A percentile compares a stretch with the other conserved stretches of the same genome.
These are phyloP conservation scores for Aix galericulata DNA, from an alignment of 2,113 vertebrate species.

Conservation along the genomic window DNA sequence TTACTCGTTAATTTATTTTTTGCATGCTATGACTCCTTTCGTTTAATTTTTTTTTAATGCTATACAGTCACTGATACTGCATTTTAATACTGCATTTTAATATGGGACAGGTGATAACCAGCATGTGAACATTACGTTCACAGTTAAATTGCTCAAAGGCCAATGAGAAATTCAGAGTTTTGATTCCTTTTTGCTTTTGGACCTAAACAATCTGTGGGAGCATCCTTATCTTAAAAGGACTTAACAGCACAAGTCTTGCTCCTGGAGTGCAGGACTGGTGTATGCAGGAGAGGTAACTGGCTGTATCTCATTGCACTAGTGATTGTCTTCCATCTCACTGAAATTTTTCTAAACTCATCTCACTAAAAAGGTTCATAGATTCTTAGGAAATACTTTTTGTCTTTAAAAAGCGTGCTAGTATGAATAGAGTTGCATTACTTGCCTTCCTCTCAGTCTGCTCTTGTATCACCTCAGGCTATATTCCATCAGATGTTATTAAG, in stretches of 20 bases:
- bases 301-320: not conserved
- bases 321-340: not conserved
- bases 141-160: not conserved
- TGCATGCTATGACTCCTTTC: not conserved
- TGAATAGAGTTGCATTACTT: not conserved
- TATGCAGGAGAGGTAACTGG: not conserved
- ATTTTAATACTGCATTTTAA: not conserved
- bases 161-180: not conserved
- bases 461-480: not conserved
- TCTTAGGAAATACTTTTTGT: not conserved
- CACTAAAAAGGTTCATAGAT: not conserved
- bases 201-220: not conserved
- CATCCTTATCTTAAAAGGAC: not conserved
- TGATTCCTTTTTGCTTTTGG: not conserved
- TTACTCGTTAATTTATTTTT: not conserved
- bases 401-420: not conserved
- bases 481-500: not conserved
- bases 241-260: fast-evolving
- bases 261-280: no score
- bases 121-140: fast-evolving
- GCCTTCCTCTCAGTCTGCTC: not conserved
- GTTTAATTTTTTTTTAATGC: not conserved
- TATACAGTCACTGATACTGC: not conserved
- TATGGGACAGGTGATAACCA: not conserved
- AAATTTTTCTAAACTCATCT: not conserved